Evolutionary conservation across 2,888 invertebrate species (phyloP), one percentile per base, ranked within the genome.

Genomic region (Cephus sareptanus): DNA sequence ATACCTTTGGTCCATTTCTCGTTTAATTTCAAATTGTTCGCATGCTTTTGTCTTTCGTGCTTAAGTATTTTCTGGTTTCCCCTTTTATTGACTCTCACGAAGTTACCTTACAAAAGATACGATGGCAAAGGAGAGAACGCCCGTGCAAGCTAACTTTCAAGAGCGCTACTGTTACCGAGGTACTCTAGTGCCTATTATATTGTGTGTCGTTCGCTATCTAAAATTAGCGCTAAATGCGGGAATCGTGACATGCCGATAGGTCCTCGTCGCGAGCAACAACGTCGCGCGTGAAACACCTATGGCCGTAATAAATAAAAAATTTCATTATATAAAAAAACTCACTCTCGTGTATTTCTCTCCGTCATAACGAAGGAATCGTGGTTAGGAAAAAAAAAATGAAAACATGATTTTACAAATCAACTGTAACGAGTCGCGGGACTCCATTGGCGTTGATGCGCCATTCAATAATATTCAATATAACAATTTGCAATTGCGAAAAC

Each of bases 61-160:
- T 56, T 56, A 56, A 23, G 56, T 77, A 34, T 74, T 77, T 34
- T 9, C 33, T 31, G 23, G 31, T 76, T 76, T 30, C 33, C 4
- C 56, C 69, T 40, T 34, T 69, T 11, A 31, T 76, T 13, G 56
- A 11, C 69, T 23, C 23, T 30, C 34, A 34, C 34, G 31, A 40
- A 56, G 37, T 40, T 37, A 56, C 56, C 23, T 56, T 56, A 56
- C 56, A 56, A 78, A 73, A 75, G 79, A 77, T 40, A 78, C 79
- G 85, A 87, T 85, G 83, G 85, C 85, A 85, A 85, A 83, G 85
- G 82, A 56, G 56, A 83, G 84, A 87, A 86, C 86, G 83, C 85
- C 85, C 83, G 87, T 85, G 87, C 88, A 86, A 88, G 88, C 89
- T 88, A 89, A 89, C 89, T 89, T 89, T 89, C 87, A 88, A 88